Evolutionary conservation across 2,888 invertebrate genomes (phyloP).

Genomic region (Lomographa bimaculata): DNA sequence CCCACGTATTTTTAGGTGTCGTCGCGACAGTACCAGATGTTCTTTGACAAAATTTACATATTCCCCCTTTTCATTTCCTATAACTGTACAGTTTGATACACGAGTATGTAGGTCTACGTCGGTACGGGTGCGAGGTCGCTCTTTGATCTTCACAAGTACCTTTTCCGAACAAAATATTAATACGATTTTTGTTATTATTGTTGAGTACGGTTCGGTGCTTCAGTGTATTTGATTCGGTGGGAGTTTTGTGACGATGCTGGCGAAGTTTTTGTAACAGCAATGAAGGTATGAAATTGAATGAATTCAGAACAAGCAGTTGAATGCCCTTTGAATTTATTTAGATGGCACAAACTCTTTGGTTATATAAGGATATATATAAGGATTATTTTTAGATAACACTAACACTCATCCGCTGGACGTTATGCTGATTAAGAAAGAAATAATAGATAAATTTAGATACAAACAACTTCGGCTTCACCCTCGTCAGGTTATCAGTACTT

Average conservation of each 20-base stretch:
- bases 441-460: too few relatives aligned
- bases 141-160: constrained; percentile 31
- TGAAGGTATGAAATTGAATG: too few relatives aligned
- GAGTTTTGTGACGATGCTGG: constrained; percentile 1
- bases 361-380: too few relatives aligned
- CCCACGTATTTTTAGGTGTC: constrained; percentile 22
- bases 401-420: too few relatives aligned
- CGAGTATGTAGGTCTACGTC: constrained; percentile 8
- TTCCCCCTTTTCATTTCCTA: constrained; percentile 27
- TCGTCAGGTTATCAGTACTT: too few relatives aligned
- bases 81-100: constrained; percentile 7
- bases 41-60: constrained; percentile 33
- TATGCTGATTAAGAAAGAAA: too few relatives aligned
- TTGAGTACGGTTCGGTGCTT: constrained; percentile 7
- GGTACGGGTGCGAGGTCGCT: constrained; percentile 2
- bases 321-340: too few relatives aligned
- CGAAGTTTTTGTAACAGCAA: constrained; percentile 1
- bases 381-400: too few relatives aligned
- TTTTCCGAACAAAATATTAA: constrained; percentile 29
- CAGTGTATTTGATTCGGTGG: constrained; percentile 19
- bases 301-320: too few relatives aligned
- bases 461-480: too few relatives aligned
- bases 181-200: constrained; percentile 25
- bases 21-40: constrained; percentile 21
- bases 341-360: too few relatives aligned